Base-by-base conservation (phyloP, 2,797 vertebrate genomes). In the Numenius phaeopus region DNA sequence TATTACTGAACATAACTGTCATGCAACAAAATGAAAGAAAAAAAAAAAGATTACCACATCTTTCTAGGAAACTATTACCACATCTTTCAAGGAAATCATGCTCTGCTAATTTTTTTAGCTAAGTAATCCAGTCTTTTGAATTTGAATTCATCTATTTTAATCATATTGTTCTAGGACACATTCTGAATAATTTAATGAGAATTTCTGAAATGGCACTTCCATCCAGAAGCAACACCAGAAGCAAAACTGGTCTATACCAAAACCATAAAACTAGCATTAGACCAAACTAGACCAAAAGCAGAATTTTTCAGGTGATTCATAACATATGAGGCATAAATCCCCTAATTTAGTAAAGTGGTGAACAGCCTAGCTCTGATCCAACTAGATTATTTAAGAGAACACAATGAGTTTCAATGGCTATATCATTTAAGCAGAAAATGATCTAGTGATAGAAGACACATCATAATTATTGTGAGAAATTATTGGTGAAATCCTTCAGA, bases 31-130 rank as follows among this genome's bases (percentile, higher is more conserved):
- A 89, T 42, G 47, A 66, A 84, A 76, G 19, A 23, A 42, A 57
- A 75, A 75, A 73, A 47, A 76, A 67, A 83, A 77, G 11, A 75
- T 73, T 92, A 93, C 67, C 87, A 95, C 87, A 93, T 92, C 92
- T 82, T 95, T 97, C 96, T 93, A 97, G 92, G 90, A 96, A 96
- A 89, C 39, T 83, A 24, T 96, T 95, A 83, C 89, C 89, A 97
- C 91, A 93, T 87, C 71, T 84, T 95, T 94, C 77, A 6, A 83
- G 40, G 91, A 96, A 96, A 90, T 94, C 61, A 95, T 52, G 61
- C 47, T 89, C 77, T 91, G 70, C 42, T 95, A 47, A 52, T 70
- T 92, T 76, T 94, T 91, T 93, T 40, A 77, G 78, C 81, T 70
- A 73, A 94, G 50, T 67, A 94, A 86, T 61, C 32, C 72, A 81